phyloP scores from a whole-genome alignment of 2,113 vertebrate genomes.

The Camelus bactrianus region DNA sequence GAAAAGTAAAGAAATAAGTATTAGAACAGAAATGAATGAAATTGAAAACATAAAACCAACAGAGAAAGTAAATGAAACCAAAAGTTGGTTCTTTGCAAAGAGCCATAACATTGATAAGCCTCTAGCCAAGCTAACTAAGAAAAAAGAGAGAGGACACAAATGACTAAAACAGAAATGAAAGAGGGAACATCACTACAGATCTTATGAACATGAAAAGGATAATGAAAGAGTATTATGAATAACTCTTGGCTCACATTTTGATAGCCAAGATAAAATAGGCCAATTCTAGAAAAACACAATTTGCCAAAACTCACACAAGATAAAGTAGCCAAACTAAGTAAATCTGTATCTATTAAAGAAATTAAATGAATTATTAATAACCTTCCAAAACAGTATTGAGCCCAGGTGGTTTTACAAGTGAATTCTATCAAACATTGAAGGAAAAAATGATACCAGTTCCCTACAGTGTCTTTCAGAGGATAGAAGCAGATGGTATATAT shows the following conservation, averaged over 20 bases:
- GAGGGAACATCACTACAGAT: not conserved
- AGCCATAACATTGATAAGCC: not conserved
- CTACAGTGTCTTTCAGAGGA: not conserved
- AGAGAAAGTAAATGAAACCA: not conserved
- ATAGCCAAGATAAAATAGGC: not conserved
- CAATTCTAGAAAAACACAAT: not conserved
- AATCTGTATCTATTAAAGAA: not conserved
- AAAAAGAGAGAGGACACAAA: not conserved
- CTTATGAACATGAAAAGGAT: not conserved
- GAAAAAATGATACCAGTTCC: not conserved
- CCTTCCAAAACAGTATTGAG: not conserved
- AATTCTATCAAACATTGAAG: not conserved
- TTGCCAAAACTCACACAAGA: not conserved
- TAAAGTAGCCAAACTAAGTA: not conserved
- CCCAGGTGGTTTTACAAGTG: not conserved
- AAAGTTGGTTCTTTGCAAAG: not conserved
- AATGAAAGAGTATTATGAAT: not conserved
- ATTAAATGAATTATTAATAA: not conserved
- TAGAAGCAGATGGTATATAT: not conserved
- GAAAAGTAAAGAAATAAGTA: not conserved
- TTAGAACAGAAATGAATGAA: not conserved
- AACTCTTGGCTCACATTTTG: not conserved
- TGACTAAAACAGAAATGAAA: not conserved
- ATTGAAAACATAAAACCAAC: not conserved
- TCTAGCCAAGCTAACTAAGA: not conserved